Evolutionary conservation across 2,797 vertebrate genomes (phyloP), one percentile per base, ranked within the genome.

Genomic region (Lagodon rhomboides): DNA sequence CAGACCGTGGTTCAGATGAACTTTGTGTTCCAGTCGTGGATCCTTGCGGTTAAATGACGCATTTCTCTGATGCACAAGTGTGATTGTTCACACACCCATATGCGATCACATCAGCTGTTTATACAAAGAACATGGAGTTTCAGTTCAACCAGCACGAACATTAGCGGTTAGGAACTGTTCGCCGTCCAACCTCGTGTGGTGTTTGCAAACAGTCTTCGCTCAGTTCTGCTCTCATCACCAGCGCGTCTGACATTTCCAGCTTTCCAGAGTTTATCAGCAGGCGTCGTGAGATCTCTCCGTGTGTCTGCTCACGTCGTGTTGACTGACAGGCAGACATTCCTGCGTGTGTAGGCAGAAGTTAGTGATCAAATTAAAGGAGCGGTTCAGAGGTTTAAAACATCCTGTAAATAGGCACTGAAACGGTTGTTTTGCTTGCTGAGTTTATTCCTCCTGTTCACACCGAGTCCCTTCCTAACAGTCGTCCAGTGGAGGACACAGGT

Each of bases 31-130:
- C 51, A 53, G 10, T 30, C 47, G 51, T 11, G 23, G 25, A 46
- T 44, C 18, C 22, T 16, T 86, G 83, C 5, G 78, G 78, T 73
- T 17, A 30, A 30, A 43, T 87, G 75, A 77, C 81, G 62, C 80
- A 74, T 59, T 55, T 76, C 11, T 68, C 41, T 44, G 38, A 47
- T 13, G 20, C 54, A 41, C 49, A 43, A 4, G 23, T 68, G 63
- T 8, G 12, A 17, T 12, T 3, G 13, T 60, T 76, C 22, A 49
- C 44, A 38, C 63, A 11, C 3, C 3, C 16, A 10, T 20, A 2
- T 59, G 25, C 69, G 5, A 25, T 38, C 38, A 8, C 1, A 53
- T 27, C 30, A 25, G 8, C 12, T 15, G 34, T n/a, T 30, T 17
- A n/a, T 16, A 51, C 34, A 17, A 44, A 17, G 4, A 17, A 0